A percentile compares a stretch with the other conserved stretches of the same genome.
These are phyloP conservation scores for Copsychus sechellarum DNA, from an alignment of 2,113 vertebrate species.

Conservation along the genomic window DNA sequence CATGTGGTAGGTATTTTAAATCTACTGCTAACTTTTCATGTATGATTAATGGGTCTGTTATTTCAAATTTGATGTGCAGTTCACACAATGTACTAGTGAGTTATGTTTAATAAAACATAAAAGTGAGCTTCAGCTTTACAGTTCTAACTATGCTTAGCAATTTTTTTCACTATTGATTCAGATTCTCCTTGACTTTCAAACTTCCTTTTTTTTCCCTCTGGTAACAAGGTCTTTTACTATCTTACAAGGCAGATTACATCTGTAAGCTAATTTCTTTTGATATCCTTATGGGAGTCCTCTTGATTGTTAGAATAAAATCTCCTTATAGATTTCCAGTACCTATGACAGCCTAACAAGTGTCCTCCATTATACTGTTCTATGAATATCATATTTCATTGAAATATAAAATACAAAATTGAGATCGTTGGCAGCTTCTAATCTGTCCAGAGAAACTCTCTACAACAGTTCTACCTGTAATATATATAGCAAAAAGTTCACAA, in stretches of 20 bases:
- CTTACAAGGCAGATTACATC: neutral
- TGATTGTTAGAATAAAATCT: neutral
- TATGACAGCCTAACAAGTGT: neutral
- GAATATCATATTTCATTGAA: neutral
- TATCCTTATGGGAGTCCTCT: neutral
- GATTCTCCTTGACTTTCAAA: neutral
- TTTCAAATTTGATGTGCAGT: neutral
- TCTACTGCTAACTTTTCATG: neutral
- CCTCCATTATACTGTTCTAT: neutral
- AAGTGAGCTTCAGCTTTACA: neutral
- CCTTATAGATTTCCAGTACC: neutral
- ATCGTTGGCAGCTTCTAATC: neutral
- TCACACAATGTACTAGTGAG: neutral
- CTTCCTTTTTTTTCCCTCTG: neutral
- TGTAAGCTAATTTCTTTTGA: slow-evolving; percentile 10
- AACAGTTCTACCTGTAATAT: neutral
- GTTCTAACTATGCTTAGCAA: neutral
- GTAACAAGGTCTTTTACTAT: neutral
- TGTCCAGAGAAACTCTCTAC: neutral
- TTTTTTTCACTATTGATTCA: neutral
- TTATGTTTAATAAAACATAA: slow-evolving; percentile 31
- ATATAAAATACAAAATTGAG: neutral
- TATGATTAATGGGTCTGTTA: slow-evolving; percentile 8
- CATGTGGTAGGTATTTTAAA: neutral
- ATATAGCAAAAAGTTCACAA: neutral